A percentile compares a stretch with the other conserved stretches of the same genome.
phyloP scores from a whole-genome alignment of 2,113 vertebrate genomes.

The Neofelis nebulosa region DNA sequence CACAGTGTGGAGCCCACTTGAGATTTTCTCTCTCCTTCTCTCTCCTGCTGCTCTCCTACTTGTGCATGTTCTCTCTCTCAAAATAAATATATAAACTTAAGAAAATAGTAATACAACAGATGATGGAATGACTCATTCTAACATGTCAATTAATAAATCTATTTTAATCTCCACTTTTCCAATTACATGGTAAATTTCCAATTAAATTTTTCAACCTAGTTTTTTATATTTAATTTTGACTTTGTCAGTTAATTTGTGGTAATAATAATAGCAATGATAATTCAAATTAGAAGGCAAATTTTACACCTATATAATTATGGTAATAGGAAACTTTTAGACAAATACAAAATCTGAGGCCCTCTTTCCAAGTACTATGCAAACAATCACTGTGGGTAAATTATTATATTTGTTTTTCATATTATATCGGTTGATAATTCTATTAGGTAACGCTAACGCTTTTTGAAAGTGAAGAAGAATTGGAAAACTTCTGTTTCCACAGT shows the following conservation, averaged over 20 bases:
- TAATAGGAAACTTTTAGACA: not conserved
- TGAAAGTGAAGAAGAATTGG: not conserved
- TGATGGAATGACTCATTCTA: not conserved
- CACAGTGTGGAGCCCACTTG: too few species aligned
- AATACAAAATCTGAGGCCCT: not conserved
- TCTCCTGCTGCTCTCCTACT: too few species aligned
- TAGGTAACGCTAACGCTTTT: not conserved
- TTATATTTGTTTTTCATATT: not conserved
- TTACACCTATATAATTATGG: not conserved
- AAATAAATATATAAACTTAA: too few species aligned
- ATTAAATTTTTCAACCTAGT: not conserved
- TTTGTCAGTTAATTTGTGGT: not conserved
- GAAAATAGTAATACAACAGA: not conserved
- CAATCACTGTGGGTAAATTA: not conserved
- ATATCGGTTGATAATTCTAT: not conserved
- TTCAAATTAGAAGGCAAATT: not conserved
- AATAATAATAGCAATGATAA: not conserved
- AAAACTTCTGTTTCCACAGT: not conserved
- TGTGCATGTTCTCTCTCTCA: too few species aligned
- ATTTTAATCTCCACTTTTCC: not conserved
- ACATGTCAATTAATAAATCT: not conserved
- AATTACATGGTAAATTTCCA: not conserved
- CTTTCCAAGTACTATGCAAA: not conserved
- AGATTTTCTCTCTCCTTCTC: too few species aligned
- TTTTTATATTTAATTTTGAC: not conserved